A percentile compares a stretch with the other conserved stretches of the same genome.
Conservation (phyloP, 2,797 vertebrate genomes). For the Pseudotriccus pelzelni region DNA sequence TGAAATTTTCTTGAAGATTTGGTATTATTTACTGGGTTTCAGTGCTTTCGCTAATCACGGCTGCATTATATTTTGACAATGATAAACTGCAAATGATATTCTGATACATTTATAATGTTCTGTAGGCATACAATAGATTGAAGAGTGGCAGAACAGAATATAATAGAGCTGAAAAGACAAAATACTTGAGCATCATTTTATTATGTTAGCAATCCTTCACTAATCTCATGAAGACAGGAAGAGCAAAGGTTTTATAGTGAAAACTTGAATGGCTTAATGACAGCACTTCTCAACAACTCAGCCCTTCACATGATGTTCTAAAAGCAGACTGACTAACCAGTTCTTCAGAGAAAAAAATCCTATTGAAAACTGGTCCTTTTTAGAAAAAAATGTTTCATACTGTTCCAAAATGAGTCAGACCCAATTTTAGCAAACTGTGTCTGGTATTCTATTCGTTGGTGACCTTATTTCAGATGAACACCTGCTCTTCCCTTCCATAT, state of each 20-base stretch:
- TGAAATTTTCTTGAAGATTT: background rate
- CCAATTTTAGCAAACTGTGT: constrained; percentile 44
- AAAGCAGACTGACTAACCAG: constrained; percentile 35
- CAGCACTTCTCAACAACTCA: background rate
- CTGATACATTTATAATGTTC: background rate
- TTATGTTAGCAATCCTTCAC: background rate
- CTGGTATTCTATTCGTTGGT: constrained; percentile 25
- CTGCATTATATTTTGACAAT: constrained; percentile 5
- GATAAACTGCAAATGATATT: background rate
- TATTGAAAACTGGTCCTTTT: background rate
- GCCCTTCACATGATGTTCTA: background rate
- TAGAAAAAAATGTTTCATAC: constrained; percentile 28
- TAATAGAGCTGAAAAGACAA: background rate
- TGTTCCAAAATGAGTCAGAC: constrained; percentile 57
- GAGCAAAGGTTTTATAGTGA: background rate
- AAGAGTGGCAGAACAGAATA: background rate
- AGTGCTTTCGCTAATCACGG: background rate
- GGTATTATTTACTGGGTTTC: background rate
- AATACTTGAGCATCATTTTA: background rate
- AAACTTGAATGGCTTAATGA: constrained; percentile 23
- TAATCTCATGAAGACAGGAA: background rate
- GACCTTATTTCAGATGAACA: constrained; percentile 60
- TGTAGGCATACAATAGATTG: background rate
- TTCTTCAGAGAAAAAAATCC: background rate
- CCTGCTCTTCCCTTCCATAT: constrained; percentile 37